phyloP scores from a whole-genome alignment of 2,888 invertebrate genomes.

The Drosophila ustulata region DNA sequence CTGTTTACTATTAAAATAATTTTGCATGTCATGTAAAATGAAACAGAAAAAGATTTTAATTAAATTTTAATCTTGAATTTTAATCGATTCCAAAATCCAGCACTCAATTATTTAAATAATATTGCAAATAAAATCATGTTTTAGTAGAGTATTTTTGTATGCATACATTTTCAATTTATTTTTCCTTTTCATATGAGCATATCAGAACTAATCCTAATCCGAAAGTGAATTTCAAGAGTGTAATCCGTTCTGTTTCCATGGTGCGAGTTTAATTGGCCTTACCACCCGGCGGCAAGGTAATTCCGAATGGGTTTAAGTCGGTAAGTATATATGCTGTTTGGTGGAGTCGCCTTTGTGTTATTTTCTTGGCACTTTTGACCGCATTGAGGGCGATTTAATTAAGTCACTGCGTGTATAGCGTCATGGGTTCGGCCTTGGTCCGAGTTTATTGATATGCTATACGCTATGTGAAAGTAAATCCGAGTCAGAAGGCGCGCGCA shows the following conservation, averaged over 20 bases:
- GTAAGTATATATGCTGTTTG: background rate
- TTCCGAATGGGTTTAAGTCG: conserved; percentile 31
- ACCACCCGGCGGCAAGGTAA: conserved; percentile 68
- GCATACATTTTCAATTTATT: too few relatives aligned
- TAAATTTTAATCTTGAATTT: too few relatives aligned
- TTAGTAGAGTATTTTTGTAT: too few relatives aligned
- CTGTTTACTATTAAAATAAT: too few relatives aligned
- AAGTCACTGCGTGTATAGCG: conserved; percentile 54
- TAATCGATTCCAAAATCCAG: too few relatives aligned
- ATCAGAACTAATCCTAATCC: too few relatives aligned
- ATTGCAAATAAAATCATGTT: too few relatives aligned
- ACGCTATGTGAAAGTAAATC: conserved; percentile 25
- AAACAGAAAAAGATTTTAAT: too few relatives aligned
- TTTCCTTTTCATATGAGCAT: too few relatives aligned
- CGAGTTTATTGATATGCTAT: conserved; percentile 45
- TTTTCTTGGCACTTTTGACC: conserved; percentile 51
- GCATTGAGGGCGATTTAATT: conserved; percentile 58
- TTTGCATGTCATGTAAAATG: too few relatives aligned
- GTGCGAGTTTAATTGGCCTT: conserved; percentile 52
- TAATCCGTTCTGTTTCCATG: conserved; percentile 21
- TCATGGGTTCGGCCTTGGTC: conserved; percentile 34
- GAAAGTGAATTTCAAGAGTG: background rate
- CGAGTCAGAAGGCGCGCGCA: conserved; percentile 6
- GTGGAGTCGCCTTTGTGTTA: conserved; percentile 13
- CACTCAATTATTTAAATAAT: too few relatives aligned